These are phyloP conservation scores for Elanoides forficatus DNA, from an alignment of 2,113 vertebrate species.

Conservation along the genomic window DNA sequence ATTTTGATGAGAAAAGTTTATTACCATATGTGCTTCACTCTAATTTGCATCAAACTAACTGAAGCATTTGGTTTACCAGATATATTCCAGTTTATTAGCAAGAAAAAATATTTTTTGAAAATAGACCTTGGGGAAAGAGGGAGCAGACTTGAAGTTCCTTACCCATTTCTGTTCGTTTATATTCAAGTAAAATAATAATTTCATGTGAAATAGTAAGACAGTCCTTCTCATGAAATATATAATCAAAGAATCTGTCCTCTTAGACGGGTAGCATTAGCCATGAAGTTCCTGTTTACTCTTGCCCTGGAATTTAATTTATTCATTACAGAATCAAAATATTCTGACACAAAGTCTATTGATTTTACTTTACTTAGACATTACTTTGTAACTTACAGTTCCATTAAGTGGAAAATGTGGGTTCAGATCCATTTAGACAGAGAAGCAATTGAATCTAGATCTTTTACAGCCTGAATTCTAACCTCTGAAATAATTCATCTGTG, in stretches of 20 bases:
- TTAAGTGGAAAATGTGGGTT: not conserved
- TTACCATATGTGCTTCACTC: not conserved
- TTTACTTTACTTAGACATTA: not conserved
- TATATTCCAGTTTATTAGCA: not conserved
- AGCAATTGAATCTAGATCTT: not conserved
- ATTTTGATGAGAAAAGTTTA: not conserved
- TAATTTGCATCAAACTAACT: not conserved
- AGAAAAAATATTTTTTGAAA: not conserved
- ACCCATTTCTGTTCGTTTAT: not conserved
- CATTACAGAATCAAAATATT: not conserved
- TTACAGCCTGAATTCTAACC: not conserved
- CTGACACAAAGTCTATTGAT: not conserved
- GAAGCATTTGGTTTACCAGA: not conserved
- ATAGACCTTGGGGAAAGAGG: not conserved
- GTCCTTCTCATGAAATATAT: not conserved
- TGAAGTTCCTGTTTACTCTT: not conserved
- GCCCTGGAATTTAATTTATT: not conserved
- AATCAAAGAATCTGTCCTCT: not conserved
- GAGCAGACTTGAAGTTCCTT: not conserved
- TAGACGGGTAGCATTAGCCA: not conserved
- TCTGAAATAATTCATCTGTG: not conserved
- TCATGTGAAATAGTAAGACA: not conserved
- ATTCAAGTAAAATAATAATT: not conserved
- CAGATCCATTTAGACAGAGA: not conserved
- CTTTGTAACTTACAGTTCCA: not conserved